These are phyloP conservation scores for Puntigrus tetrazona DNA, from an alignment of 2,113 vertebrate species.

Conservation along the genomic window DNA sequence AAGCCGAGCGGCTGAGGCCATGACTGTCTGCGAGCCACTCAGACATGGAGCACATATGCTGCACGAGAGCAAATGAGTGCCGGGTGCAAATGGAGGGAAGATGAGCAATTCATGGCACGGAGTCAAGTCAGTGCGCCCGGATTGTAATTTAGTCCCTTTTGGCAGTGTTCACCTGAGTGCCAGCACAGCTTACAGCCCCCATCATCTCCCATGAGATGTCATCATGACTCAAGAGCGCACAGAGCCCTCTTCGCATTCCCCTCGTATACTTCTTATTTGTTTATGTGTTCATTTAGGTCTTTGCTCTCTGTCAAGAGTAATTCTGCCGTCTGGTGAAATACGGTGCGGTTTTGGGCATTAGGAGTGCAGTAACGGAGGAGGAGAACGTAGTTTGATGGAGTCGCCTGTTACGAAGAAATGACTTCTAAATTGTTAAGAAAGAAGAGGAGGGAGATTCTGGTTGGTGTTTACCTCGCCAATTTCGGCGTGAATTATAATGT, in stretches of 20 bases:
- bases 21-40: constrained; percentile 29
- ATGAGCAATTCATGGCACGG: constrained; percentile 32
- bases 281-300: constrained; percentile 30
- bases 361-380: constrained; percentile 19
- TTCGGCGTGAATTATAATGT: constrained; percentile 7
- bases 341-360: constrained; percentile 16
- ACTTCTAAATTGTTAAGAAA: constrained; percentile 34
- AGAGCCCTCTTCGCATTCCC: constrained; percentile 30
- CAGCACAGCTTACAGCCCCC: constrained; percentile 29
- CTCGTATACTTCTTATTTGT: constrained; percentile 45
- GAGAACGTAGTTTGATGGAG: constrained; percentile 19
- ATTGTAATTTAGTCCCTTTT: constrained; percentile 33
- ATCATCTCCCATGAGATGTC: constrained; percentile 36
- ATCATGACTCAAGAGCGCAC: constrained; percentile 40
- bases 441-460: constrained; percentile 4
- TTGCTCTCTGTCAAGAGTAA: constrained; percentile 36
- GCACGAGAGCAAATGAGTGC: constrained; percentile 38
- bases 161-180: constrained; percentile 35
- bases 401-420: constrained; percentile 31
- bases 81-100: constrained; percentile 35
- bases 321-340: constrained; percentile 19
- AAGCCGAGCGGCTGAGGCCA: constrained; percentile 16
- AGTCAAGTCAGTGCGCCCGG: constrained; percentile 5
- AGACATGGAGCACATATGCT: constrained; percentile 39
- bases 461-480: constrained; percentile 16